phyloP scores from a whole-genome alignment of 2,113 vertebrate genomes.

The Odontesthes bonariensis region DNA sequence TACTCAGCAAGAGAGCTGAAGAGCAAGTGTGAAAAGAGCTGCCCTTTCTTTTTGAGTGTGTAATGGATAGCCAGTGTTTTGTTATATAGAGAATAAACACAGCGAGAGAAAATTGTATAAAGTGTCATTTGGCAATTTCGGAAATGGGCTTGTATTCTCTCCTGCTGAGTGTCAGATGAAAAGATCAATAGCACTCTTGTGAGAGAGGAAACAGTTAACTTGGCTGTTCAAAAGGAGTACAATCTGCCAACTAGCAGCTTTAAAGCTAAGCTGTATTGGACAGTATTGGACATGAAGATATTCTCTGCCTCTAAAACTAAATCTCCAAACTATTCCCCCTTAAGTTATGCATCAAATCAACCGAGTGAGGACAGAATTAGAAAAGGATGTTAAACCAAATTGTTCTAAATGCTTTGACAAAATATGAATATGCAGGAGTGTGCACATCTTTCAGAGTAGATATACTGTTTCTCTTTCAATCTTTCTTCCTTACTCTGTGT shows the following conservation, averaged over 20 bases:
- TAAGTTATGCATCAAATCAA: background rate
- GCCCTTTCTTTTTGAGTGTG: background rate
- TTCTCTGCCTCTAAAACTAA: background rate
- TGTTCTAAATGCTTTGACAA: slow-evolving; percentile 5
- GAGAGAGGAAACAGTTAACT: background rate
- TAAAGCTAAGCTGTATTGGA: slow-evolving; percentile 4
- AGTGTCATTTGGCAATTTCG: background rate
- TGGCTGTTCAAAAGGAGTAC: background rate
- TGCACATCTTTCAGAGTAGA: background rate
- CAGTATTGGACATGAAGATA: background rate
- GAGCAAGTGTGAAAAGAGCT: slow-evolving; percentile 55
- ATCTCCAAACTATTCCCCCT: slow-evolving; percentile 3
- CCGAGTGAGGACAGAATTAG: background rate
- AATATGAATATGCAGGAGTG: slow-evolving; percentile 1
- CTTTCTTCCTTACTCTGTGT: background rate
- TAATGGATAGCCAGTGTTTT: background rate
- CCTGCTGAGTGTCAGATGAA: background rate
- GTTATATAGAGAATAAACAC: background rate
- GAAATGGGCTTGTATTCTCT: background rate
- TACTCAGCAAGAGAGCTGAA: slow-evolving; percentile 31
- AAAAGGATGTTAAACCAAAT: slow-evolving; percentile 1
- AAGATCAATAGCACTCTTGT: background rate
- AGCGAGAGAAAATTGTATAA: background rate
- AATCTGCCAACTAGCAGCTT: slow-evolving; percentile 4
- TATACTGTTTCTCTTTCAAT: background rate